Conservation (phyloP, 2,113 vertebrate species). For the Lipophrys pholis region DNA sequence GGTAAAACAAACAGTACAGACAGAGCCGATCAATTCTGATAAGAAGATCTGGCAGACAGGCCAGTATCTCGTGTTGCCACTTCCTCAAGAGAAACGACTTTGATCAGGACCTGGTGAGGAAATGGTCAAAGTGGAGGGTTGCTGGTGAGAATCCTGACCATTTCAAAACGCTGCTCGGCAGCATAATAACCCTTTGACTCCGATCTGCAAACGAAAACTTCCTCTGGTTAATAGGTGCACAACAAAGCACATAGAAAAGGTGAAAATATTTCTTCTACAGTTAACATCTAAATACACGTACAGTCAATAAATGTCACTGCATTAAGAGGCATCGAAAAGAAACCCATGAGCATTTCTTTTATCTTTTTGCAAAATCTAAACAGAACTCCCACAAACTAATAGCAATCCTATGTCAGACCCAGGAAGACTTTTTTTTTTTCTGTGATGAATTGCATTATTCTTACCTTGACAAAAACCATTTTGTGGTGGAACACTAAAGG, state of each 20-base stretch:
- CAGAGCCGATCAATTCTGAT: slow-evolving; percentile 58
- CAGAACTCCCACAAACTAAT: background rate
- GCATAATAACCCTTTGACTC: slow-evolving; percentile 3
- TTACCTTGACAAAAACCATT: slow-evolving; percentile 94
- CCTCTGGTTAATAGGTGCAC: background rate
- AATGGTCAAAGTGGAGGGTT: slow-evolving; percentile 24
- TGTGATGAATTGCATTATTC: slow-evolving; percentile 18
- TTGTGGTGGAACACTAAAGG: slow-evolving; percentile 89
- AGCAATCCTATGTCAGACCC: background rate
- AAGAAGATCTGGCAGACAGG: slow-evolving; percentile 53
- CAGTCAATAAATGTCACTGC: background rate
- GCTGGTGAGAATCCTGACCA: slow-evolving; percentile 2
- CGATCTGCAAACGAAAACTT: background rate
- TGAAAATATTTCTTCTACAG: background rate
- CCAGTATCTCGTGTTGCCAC: slow-evolving; percentile 20
- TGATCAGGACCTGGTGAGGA: slow-evolving; percentile 7
- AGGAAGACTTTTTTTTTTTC: background rate
- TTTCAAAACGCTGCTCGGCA: background rate
- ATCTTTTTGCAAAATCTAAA: background rate
- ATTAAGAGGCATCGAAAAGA: background rate
- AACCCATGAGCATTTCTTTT: background rate
- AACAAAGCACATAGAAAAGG: slow-evolving; percentile 13
- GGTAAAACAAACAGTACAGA: slow-evolving; percentile 59
- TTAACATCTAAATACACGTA: background rate
- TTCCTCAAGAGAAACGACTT: slow-evolving; percentile 16